phyloP scores from a whole-genome alignment of 1,140 invertebrate species.

The Cyclina sinensis region DNA sequence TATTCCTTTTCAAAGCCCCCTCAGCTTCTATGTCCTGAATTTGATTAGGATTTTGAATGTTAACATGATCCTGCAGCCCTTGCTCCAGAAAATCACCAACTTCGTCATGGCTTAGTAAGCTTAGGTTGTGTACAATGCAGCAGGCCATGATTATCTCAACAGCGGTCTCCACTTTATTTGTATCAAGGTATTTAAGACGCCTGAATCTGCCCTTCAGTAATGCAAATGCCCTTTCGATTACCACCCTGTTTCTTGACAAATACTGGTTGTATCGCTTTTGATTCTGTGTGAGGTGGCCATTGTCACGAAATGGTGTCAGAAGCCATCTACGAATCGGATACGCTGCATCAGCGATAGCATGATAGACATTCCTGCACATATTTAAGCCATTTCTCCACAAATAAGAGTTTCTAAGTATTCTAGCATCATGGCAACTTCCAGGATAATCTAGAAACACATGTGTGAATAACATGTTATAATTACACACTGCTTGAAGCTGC shows the following conservation, averaged over 20 bases:
- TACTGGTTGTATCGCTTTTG: conserved; percentile 29
- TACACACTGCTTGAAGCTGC: background rate
- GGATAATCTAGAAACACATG: background rate
- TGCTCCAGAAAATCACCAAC: too few species aligned
- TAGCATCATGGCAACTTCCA: background rate
- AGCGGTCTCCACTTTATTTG: too few species aligned
- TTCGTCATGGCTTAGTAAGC: too few species aligned
- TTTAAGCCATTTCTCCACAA: background rate
- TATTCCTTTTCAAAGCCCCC: background rate
- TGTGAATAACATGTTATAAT: conserved; percentile 1
- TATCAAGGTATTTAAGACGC: background rate
- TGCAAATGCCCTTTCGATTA: conserved; percentile 15
- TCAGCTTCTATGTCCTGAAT: too few species aligned
- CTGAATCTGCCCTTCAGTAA: background rate
- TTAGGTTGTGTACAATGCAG: too few species aligned
- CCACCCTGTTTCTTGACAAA: background rate
- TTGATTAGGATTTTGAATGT: too few species aligned
- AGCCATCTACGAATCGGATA: conserved; percentile 81
- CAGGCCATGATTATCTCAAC: too few species aligned
- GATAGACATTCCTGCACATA: conserved; percentile 20
- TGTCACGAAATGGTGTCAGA: conserved; percentile 81
- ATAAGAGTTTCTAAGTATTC: background rate
- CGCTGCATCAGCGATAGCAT: conserved; percentile 83
- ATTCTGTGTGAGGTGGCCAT: conserved; percentile 70
- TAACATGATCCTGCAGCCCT: too few species aligned